phyloP scores from a whole-genome alignment of 2,797 vertebrate genomes.

The Phalloptychus januarius region DNA sequence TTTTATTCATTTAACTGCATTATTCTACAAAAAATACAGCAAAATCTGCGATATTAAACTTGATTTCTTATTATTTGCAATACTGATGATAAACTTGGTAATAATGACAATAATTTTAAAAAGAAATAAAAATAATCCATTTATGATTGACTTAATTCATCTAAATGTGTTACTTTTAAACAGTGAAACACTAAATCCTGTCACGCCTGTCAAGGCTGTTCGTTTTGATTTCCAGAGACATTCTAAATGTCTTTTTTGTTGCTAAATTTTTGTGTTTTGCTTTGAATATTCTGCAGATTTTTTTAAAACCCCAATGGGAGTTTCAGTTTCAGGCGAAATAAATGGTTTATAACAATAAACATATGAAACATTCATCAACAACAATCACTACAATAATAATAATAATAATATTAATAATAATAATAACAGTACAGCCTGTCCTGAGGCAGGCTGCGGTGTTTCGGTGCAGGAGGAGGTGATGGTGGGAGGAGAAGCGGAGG shows the following conservation, averaged over 20 bases:
- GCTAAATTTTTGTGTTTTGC: too few species aligned
- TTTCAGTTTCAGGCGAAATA: too few species aligned
- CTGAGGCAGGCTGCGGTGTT: background rate
- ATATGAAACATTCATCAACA: background rate
- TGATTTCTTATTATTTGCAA: background rate
- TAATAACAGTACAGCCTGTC: too few species aligned
- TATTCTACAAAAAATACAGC: background rate
- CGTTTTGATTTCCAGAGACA: too few species aligned
- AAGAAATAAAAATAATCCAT: background rate
- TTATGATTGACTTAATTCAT: background rate
- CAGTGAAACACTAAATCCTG: background rate
- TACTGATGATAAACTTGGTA: background rate
- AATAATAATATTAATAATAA: background rate
- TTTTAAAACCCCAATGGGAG: too few species aligned
- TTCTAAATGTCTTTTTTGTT: too few species aligned
- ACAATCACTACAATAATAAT: too few species aligned
- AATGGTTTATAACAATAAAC: background rate
- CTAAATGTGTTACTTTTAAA: background rate
- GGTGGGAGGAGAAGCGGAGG: slow-evolving; percentile 29
- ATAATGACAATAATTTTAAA: background rate
- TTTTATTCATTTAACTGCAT: background rate
- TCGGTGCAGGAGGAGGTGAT: slow-evolving; percentile 2
- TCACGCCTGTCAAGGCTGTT: too few species aligned
- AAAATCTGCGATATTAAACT: background rate
- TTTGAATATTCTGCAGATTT: too few species aligned